These are phyloP conservation scores for Dilophus febrilis DNA, from an alignment of 2,888 invertebrate genomes.

Conservation along the genomic window DNA sequence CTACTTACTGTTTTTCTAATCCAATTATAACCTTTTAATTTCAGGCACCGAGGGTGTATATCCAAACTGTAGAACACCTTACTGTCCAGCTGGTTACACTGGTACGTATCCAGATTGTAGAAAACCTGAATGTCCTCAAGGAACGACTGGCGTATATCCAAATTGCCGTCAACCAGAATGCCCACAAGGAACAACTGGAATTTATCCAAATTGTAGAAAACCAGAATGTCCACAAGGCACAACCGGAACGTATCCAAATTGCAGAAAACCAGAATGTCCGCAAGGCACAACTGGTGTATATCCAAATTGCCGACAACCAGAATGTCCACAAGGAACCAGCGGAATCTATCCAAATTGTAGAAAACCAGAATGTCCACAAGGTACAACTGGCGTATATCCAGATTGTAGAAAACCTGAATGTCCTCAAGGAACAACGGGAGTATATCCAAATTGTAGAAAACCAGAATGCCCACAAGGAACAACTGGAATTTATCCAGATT, in stretches of 20 bases:
- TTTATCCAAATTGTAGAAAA: not conserved
- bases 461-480: not conserved
- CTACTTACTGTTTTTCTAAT: too few species aligned
- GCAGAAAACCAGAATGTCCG: too few species aligned
- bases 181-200: not conserved
- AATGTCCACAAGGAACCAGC: not conserved
- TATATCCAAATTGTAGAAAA: constrained; percentile 1
- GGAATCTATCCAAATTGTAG: not conserved
- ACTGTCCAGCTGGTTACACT: not conserved
- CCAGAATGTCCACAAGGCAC: constrained; percentile 1
- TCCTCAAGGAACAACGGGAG: not conserved
- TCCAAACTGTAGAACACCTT: constrained; percentile 1
- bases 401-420: not conserved
- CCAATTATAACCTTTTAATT: too few species aligned
- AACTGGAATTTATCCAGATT: not conserved
- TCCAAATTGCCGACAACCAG: not conserved
- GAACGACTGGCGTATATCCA: not conserved
- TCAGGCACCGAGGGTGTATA: not conserved
- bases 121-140: too few species aligned
- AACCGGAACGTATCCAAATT: not conserved
- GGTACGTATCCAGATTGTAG: too few species aligned
- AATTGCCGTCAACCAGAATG: not conserved
- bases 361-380: not conserved
- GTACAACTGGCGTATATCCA: constrained; percentile 1
- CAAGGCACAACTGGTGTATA: too few species aligned